Evolutionary conservation across 2,888 invertebrate genomes (phyloP), one percentile per base, ranked within the genome.

Genomic region (Yponomeuta cagnagella): DNA sequence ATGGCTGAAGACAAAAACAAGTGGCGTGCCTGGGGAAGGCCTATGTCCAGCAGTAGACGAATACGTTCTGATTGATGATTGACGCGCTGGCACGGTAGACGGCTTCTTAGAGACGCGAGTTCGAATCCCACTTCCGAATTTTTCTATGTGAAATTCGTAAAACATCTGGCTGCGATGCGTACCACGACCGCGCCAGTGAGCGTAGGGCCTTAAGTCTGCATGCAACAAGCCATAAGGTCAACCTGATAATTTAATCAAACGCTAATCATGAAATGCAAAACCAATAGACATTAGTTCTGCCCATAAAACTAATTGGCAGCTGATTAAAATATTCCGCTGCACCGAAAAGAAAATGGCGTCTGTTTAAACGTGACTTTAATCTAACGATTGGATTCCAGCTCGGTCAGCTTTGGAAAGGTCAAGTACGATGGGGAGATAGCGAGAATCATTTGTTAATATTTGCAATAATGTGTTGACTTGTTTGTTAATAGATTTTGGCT

Each of bases 341-440:
- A 58, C 15, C 15, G 15, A 58, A 15, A 58, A 15, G 15, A 15
- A 58, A 58, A 58, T 58, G 52, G 52, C 52, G 52, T 58, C 52
- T 12, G 15, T 15, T 52, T 58, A 15, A 58, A 58, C 52, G 52
- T 58, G 52, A 58, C 52, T 58, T 58, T 58, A 58, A 58, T 58
- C 65, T 31, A 12, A 9, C 9, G 65, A 30, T 65, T 10, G 65
- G 33, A 65, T 65, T 33, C 65, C 33, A 12, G 30, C 33, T 12
- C 65, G 65, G 65, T 65, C 65, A 65, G 65, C 33, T 5, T 9
- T 30, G 65, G 33, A 65, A 65, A 65, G 65, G 65, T 65, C 65
- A 65, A 65, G 65, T 12, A 10, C 65, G 65, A 65, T 65, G 10
- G 31, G n/a, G 65, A 23, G 30, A 65, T 31, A 30, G 30, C 65